These are phyloP conservation scores for Dexiosoma caninum DNA, from an alignment of 2,888 invertebrate genomes.

Conservation along the genomic window DNA sequence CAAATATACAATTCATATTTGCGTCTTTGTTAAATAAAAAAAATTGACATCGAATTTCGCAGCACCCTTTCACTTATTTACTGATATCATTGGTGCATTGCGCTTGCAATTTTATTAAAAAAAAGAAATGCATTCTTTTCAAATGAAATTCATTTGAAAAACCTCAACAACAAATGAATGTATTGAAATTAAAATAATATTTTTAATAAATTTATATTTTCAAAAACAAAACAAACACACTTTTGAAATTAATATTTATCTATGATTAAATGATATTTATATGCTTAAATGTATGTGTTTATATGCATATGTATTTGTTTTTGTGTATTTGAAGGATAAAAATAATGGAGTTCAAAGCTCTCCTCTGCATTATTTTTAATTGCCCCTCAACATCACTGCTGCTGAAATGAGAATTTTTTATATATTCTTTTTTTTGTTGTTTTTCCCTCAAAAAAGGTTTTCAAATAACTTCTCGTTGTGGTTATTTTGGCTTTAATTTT, in stretches of 20 bases:
- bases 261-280: no score
- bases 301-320: no score
- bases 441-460: constrained; percentile 10
- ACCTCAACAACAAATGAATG: constrained; percentile 28
- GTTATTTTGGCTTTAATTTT: constrained; percentile 25
- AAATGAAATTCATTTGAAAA: background rate
- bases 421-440: constrained; percentile 1
- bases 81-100: constrained; percentile 15
- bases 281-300: no score
- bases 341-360: constrained; percentile 1
- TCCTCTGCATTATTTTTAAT: background rate
- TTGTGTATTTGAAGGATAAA: background rate
- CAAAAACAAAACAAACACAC: background rate
- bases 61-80: background rate
- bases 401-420: background rate
- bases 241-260: background rate
- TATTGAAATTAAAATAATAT: constrained; percentile 18
- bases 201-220: constrained; percentile 9
- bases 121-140: background rate
- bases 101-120: constrained; percentile 3
- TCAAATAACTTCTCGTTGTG: constrained; percentile 41
- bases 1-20: no score
- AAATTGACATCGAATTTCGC: no score
- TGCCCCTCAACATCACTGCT: constrained; percentile 4
- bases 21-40: no score